Conservation (phyloP, 1,140 invertebrate species). For the Periplaneta americana region DNA sequence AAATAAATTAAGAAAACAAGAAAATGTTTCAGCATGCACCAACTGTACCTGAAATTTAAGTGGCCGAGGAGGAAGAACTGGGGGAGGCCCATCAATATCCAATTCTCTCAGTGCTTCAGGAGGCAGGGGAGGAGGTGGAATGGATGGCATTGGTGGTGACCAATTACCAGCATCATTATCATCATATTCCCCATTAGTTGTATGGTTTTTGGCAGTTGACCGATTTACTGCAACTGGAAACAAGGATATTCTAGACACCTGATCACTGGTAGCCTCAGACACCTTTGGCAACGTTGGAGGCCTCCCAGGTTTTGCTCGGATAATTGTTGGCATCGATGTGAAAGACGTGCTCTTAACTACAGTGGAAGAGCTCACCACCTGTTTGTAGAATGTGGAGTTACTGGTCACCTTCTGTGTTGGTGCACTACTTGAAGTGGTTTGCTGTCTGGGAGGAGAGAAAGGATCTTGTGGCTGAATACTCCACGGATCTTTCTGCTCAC, state of each 20-base stretch:
- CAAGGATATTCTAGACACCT: not conserved
- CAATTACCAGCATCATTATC: conserved; percentile 21
- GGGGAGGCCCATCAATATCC: not conserved
- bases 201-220: too few species aligned
- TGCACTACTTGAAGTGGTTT: not conserved
- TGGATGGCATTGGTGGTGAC: conserved; percentile 71
- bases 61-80: conserved; percentile 22
- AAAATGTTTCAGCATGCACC: too few species aligned
- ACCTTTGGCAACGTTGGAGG: conserved; percentile 19
- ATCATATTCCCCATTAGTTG: not conserved
- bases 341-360: conserved; percentile 30
- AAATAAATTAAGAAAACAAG: too few species aligned
- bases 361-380: conserved; percentile 32
- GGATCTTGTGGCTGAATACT: conserved; percentile 29
- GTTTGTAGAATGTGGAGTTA: conserved; percentile 25
- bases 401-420: not conserved
- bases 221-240: too few species aligned
- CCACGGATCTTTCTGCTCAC: conserved; percentile 11
- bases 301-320: conserved; percentile 42
- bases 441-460: conserved; percentile 36
- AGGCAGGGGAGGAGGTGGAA: conserved; percentile 67
- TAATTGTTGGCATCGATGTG: conserved; percentile 57
- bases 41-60: not conserved
- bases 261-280: not conserved
- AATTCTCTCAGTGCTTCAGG: conserved; percentile 38